A percentile compares a stretch with the other conserved stretches of the same genome.
These are phyloP conservation scores for Zeuzera pyrina DNA, from an alignment of 2,888 invertebrate genomes.

Conservation along the genomic window DNA sequence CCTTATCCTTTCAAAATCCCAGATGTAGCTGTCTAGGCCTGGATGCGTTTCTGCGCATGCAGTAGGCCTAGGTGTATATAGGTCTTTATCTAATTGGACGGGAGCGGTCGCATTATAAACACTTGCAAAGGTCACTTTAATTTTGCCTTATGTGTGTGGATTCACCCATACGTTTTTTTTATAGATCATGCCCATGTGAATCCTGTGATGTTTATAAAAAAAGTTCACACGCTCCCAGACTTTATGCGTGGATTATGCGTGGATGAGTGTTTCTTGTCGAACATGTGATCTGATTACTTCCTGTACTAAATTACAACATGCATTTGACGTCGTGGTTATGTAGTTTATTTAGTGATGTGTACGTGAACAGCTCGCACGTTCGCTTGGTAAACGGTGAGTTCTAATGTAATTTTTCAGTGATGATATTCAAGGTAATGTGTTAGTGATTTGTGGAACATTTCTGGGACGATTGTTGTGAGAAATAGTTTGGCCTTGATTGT, in stretches of 20 bases:
- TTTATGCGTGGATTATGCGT: not conserved
- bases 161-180: constrained; percentile 32
- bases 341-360: not conserved
- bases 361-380: not conserved
- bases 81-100: constrained; percentile 23
- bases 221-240: constrained; percentile 7
- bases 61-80: constrained; percentile 26
- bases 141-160: constrained; percentile 36
- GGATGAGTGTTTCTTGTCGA: too few species aligned
- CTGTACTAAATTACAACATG: not conserved
- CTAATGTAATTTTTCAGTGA: too few species aligned
- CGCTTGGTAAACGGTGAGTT: too few species aligned
- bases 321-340: constrained; percentile 1
- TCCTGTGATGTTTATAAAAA: constrained; percentile 23
- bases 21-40: constrained; percentile 33
- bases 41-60: constrained; percentile 49
- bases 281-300: too few species aligned
- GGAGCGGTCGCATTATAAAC: constrained; percentile 21
- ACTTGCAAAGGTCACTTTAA: constrained; percentile 36
- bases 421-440: too few species aligned
- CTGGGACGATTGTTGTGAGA: too few species aligned
- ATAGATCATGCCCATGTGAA: constrained; percentile 41
- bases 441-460: constrained; percentile 5
- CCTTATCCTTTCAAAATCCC: constrained; percentile 40
- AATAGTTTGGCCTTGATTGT: constrained; percentile 57